Evolutionary conservation across 2,113 vertebrate genomes (phyloP), one percentile per base, ranked within the genome.

Genomic region (Apteryx owenii): DNA sequence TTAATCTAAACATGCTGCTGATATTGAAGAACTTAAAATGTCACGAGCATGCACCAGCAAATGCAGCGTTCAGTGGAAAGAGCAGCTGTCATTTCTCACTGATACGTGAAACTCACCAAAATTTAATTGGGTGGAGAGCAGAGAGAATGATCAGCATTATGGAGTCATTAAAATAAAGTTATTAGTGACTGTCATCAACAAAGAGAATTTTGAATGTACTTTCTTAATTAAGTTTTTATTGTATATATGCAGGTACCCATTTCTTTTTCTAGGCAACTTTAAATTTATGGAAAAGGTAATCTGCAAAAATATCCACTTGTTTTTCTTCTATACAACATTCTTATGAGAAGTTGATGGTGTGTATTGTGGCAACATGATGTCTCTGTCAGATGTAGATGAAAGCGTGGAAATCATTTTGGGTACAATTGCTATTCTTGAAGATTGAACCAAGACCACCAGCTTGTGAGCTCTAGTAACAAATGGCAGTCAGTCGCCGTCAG

Each of bases 121-220:
- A 69, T 23, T 33, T 46, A 69, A 69, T 46, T 46, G 1, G 65
- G 68, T 4, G 58, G 50, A 72, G 75, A 91, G 75, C 76, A 48
- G 36, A 73, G 64, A 70, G 66, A 79, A 82, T 5, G 23, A 71
- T 50, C 29, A 86, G 72, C 42, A 1, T 12, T 68, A 51, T 65
- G 78, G 88, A 90, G 46, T 38, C 86, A 87, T 90, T 95, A 54
- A 38, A 76, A 82, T 95, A 7, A 83, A 85, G 77, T 89, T 66
- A 64, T 95, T 76, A 87, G 77, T 48, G 69, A 81, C 61, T 61
- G 5, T 81, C 83, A 79, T 64, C 80, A 84, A 75, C 90, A 81
- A 81, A 73, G 88, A 77, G 85, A 87, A 81, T 79, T 76, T 7
- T 48, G 65, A 84, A 60, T 51, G 77, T 60, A 38, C 44, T 8